Evolutionary conservation across 2,113 vertebrate genomes (phyloP).

Genomic region (Ibidorhyncha struthersii): DNA sequence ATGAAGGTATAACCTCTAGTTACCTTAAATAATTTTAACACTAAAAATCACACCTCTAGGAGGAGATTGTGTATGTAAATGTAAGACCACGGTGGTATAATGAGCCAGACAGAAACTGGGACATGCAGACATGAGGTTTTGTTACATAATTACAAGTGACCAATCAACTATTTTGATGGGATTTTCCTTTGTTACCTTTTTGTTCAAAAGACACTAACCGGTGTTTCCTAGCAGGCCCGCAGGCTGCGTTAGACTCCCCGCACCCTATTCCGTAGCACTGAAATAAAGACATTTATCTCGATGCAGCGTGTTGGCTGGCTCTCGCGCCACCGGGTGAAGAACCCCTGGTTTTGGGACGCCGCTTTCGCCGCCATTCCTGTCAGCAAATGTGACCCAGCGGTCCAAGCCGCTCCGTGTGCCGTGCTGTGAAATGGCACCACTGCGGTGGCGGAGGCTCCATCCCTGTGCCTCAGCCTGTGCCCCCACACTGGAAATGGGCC

Average conservation of each 20-base stretch:
- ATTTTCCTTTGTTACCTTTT: neutral
- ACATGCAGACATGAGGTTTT: neutral
- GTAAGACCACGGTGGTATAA: neutral
- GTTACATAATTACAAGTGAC: neutral
- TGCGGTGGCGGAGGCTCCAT: neutral
- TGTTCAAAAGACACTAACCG: too few relatives aligned
- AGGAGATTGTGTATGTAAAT: neutral
- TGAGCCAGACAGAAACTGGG: neutral
- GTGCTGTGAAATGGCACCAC: fast-evolving
- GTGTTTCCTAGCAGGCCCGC: neutral
- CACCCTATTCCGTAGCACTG: neutral
- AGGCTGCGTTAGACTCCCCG: neutral
- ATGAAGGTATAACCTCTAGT: neutral
- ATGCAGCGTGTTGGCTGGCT: neutral
- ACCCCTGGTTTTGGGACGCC: neutral
- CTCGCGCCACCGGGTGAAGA: neutral
- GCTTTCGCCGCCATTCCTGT: neutral
- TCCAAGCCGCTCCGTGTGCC: neutral
- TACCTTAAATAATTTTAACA: neutral
- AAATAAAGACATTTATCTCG: neutral
- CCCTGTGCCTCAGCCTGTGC: too few relatives aligned
- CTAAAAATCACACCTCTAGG: neutral
- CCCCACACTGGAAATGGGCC: too few relatives aligned
- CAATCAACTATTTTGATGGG: neutral
- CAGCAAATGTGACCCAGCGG: too few relatives aligned